Conservation (phyloP, 1,140 invertebrate species). For the Apis dorsata region DNA sequence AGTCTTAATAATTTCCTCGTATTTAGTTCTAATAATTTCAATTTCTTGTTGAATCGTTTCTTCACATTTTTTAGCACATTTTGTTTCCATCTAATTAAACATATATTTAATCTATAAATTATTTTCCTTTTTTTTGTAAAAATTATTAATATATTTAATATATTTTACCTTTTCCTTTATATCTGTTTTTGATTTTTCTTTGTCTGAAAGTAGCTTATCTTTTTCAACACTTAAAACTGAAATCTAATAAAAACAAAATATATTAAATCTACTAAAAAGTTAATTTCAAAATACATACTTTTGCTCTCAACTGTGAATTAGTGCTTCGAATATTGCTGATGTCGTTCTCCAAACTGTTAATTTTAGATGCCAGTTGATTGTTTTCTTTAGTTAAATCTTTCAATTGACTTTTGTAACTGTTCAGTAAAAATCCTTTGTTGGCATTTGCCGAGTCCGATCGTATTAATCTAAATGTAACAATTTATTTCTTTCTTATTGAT, state of each 20-base stretch:
- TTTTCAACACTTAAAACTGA: conserved; percentile 51
- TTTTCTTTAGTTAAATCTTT: conserved; percentile 56
- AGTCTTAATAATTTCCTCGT: conserved; percentile 8
- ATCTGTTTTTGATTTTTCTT: conserved; percentile 47
- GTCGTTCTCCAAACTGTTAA: conserved; percentile 55
- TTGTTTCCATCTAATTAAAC: conserved; percentile 12
- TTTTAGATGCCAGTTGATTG: conserved; percentile 20
- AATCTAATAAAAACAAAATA: conserved; percentile 32
- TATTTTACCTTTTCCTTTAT: conserved; percentile 42
- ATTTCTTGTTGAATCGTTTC: neutral
- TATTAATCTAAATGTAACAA: conserved; percentile 38
- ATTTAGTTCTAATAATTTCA: conserved; percentile 6
- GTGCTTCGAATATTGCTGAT: conserved; percentile 34
- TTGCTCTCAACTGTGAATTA: conserved; percentile 59
- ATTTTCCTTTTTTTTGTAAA: neutral
- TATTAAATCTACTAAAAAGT: neutral
- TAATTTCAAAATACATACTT: conserved; percentile 33
- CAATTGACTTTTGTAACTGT: conserved; percentile 62
- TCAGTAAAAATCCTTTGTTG: conserved; percentile 59
- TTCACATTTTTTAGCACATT: conserved; percentile 7
- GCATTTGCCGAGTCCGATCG: conserved; percentile 58
- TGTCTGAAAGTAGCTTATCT: conserved; percentile 33
- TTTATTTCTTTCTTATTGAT: neutral
- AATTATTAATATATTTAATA: too few relatives aligned
- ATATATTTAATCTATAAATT: neutral